Base-by-base conservation (phyloP, 2,113 vertebrate species). In the rabbit (Oryctolagus cuniculus) region DNA sequence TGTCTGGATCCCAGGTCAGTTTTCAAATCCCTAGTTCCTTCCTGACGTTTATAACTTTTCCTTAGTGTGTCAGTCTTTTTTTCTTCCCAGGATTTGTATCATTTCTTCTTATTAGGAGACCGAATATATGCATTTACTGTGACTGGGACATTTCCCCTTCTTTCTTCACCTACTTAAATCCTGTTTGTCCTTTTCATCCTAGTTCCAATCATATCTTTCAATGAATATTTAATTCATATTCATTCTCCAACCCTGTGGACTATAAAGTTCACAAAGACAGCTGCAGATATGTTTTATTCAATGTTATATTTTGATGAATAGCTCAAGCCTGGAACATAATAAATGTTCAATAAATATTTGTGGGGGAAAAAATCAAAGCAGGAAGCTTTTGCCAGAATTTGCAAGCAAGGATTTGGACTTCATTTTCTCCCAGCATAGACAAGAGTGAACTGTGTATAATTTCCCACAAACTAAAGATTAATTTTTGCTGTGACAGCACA, bases 381-480 rank as follows among this genome's bases (percentile, higher is more conserved):
- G 29, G 31, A 97, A 94, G 36, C 31, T 64, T 29, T 93, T 80
- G 80, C 61, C 55, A 91, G 69, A 67, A 88, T 90, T 85, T 93
- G n/a, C 38, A 78, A 95, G 66, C 19, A 64, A 93, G 21, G 61
- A 87, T 92, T 88, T 94, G 61, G 81, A 83, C 79, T 92, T 82
- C 38, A 86, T 88, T 85, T 92, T 93, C 78, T 61, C 72, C 75
- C 85, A 95, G 58, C 25, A 92, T 34, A 91, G 67, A 82, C 78
- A 92, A 94, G 67, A 97, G 64, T 22, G 9, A 89, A 92, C 58
- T 92, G 64, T 85, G 61, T 81, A 94, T 92, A 80, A 93, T 95
- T 97, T 96, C 74, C 90, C 95, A 96, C 90, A 95, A 97, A 96
- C 85, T 93, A 94, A 86, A 96, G 85, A 96, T 97, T 83, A 94